Evolutionary conservation across 2,888 invertebrate genomes (phyloP), one percentile per base, ranked within the genome.

Genomic region (Gerris lacustris): DNA sequence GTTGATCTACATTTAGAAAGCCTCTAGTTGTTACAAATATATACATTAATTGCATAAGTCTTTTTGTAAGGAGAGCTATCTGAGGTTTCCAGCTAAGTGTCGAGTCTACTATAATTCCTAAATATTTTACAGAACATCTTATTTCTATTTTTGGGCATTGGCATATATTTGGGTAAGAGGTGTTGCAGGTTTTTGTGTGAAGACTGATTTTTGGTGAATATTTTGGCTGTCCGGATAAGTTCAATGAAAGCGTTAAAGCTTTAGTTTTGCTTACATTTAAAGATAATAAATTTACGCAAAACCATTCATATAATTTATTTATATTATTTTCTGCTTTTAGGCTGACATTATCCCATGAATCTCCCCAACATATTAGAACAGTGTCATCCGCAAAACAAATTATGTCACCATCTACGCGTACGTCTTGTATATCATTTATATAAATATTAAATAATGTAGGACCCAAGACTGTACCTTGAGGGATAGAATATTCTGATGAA

Each of bases 51-150:
- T 55, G 9, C 15, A 1, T 55, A 55, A 55, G 55, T 55, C 55
- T 55, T 55, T 55, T 55, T 55, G 55, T 55, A 11, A 55, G 55
- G 11, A 55, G 15, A 55, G 9, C 55, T 9, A 55, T 55, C 15
- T 55, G 55, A 55, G 55, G 55, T 55, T 55, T 55, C 55, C 55
- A 55, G 55, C 55, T 55, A 11, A 55, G 55, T 9, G 55, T 55
- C 55, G 9, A 11, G 15, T 55, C 55, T 55, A 55, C 55, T 55
- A 55, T 9, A 11, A 55, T 15, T 9, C 55, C 55, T 55, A 55
- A 55, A 55, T 55, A 55, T 55, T 55, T 55, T 15, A 15, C 55
- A 11, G 55, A 11, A 15, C 15, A 9, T 11, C 55, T 11, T 55
- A 15, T 11, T 9, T 55, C 11, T 11, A 55, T 55, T 55, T 55